These are phyloP conservation scores for Euura lappo DNA, from an alignment of 1,140 invertebrate species.

Conservation along the genomic window DNA sequence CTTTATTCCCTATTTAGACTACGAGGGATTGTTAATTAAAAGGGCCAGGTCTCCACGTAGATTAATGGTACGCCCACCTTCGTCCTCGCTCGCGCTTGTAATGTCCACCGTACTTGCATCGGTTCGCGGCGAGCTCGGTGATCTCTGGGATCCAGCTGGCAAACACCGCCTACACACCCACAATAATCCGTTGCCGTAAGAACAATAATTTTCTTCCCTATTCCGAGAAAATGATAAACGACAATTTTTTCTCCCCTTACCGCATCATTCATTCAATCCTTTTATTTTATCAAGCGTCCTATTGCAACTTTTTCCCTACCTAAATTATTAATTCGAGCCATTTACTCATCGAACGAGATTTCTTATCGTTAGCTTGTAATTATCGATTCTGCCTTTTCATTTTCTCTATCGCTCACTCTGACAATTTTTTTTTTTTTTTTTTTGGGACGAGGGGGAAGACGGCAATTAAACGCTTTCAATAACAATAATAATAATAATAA, in stretches of 20 bases:
- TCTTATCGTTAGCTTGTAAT: no score
- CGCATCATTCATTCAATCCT: no score
- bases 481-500: no score
- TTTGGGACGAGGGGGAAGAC: background rate
- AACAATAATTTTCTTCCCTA: constrained; percentile 48
- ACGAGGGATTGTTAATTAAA: background rate
- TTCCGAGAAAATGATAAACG: background rate
- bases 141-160: constrained; percentile 99
- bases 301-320: no score
- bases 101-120: constrained; percentile 97
- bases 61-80: constrained; percentile 76
- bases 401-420: no score
- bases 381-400: no score
- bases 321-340: no score
- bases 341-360: no score
- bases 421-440: constrained; percentile 19
- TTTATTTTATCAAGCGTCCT: no score
- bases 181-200: constrained; percentile 60
- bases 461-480: no score
- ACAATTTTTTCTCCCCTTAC: background rate
- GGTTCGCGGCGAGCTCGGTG: constrained; percentile 96
- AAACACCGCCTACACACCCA: constrained; percentile 91
- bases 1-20: constrained; percentile 2
- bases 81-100: constrained; percentile 97
- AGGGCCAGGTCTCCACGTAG: constrained; percentile 37